phyloP scores from a whole-genome alignment of 2,888 invertebrate genomes.

The Steromphala cineraria region DNA sequence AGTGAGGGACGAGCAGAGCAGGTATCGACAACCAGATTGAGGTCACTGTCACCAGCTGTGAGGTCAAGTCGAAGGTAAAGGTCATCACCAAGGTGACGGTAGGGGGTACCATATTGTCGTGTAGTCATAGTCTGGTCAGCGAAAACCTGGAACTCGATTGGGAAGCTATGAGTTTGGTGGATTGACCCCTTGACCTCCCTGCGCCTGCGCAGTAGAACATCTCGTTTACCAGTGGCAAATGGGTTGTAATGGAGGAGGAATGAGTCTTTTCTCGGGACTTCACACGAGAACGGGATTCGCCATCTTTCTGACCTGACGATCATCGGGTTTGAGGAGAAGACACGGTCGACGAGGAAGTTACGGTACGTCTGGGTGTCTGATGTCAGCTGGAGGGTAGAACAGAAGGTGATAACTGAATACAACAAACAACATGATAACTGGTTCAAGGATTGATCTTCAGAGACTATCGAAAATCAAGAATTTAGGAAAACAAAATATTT shows the following conservation, averaged over 20 bases:
- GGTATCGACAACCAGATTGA: conserved; percentile 9
- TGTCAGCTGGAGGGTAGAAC: background rate
- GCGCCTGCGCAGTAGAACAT: background rate
- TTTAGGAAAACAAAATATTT: no score
- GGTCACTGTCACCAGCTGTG: conserved; percentile 18
- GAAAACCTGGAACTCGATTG: background rate
- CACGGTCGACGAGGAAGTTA: conserved; percentile 22
- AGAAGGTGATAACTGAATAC: background rate
- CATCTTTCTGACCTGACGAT: conserved; percentile 11
- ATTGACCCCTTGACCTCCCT: conserved; percentile 20
- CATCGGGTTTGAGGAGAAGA: background rate
- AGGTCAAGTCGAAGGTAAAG: conserved; percentile 18
- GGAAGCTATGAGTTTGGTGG: background rate
- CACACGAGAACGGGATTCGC: conserved; percentile 16
- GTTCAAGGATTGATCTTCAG: no score
- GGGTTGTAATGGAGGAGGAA: background rate
- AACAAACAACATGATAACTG: no score
- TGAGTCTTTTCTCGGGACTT: background rate
- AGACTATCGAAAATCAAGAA: no score
- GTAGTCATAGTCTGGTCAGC: background rate
- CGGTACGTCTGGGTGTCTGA: background rate
- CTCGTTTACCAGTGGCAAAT: background rate
- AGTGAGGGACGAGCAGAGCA: background rate
- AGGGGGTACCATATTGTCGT: background rate
- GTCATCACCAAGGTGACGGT: conserved; percentile 1